Evolutionary conservation across 1,140 invertebrate genomes (phyloP), one percentile per base, ranked within the genome.

Genomic region (Stenopsyche tienmushanensis): DNA sequence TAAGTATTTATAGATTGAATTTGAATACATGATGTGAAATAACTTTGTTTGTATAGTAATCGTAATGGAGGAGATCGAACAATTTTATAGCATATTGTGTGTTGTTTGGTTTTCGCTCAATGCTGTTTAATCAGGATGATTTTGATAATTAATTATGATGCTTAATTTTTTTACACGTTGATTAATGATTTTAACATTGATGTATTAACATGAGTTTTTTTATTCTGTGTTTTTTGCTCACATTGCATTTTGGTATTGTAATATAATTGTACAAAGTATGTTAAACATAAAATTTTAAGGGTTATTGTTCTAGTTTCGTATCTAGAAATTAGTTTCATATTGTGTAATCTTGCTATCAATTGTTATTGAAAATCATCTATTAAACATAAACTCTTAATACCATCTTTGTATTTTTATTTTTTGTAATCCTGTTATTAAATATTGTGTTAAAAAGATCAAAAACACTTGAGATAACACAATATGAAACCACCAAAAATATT

Each of bases 261-360:
- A 15, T 47, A 47, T 47, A 47, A 17, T 15, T 47, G 20, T 47
- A 47, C 45, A 47, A 47, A 15, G 20, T 47, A 47, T 47, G 45
- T 47, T 15, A 7, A 8, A 15, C 15, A 5, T 7, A 7, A 47
- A 20, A 20, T 47, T 47, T 47, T 8, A 20, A 15, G n/a, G 20
- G 7, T 20, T 47, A 20, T 17, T 47, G 45, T 15, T 47, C 20
- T 47, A 20, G 20, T 47, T 47, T 20, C 8, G 8, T 47, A n/a
- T 47, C n/a, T 20, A 15, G n/a, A 20, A 8, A 5, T n/a, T 47
- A 15, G n/a, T 47, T 20, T 20, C 7, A 15, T 20, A n/a, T 47
- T 47, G n/a, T n/a, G 20, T n/a, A 20, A 5, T 47, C 20, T 47
- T 34, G 29, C 29, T 34, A 9, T 9, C n/a, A n/a, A n/a, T 41